Conservation (phyloP, 2,888 invertebrate species). For the Xanthia togata region DNA sequence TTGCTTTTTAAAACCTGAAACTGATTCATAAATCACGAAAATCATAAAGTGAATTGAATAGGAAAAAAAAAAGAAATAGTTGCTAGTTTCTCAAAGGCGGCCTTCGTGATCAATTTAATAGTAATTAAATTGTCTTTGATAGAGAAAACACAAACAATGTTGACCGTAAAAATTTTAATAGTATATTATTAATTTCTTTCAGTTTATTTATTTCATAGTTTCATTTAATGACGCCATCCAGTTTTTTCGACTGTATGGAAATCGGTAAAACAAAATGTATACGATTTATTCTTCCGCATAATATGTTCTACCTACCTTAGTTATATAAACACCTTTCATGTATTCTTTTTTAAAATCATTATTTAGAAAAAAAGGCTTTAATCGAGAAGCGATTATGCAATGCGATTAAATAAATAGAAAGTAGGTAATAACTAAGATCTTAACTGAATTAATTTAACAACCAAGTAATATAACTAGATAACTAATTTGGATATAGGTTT, state of each 20-base stretch:
- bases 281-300: background rate
- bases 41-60: background rate
- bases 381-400: too few species aligned
- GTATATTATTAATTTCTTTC: constrained; percentile 3
- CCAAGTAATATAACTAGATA: too few species aligned
- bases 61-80: background rate
- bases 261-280: too few species aligned
- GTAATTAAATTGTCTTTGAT: constrained; percentile 25
- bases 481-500: too few species aligned
- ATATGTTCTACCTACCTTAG: background rate
- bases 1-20: background rate
- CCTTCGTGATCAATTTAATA: constrained; percentile 28
- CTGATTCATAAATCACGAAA: background rate
- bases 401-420: too few species aligned
- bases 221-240: background rate
- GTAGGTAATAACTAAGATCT: too few species aligned
- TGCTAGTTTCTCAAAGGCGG: constrained; percentile 14
- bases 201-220: constrained; percentile 4
- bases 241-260: background rate
- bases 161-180: constrained; percentile 1
- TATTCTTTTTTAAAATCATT: too few species aligned
- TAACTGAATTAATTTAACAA: too few species aligned
- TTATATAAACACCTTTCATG: background rate
- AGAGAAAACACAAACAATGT: background rate
- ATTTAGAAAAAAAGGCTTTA: too few species aligned